phyloP scores from a whole-genome alignment of 2,888 invertebrate species.

The Petrolisthes manimaculis region DNA sequence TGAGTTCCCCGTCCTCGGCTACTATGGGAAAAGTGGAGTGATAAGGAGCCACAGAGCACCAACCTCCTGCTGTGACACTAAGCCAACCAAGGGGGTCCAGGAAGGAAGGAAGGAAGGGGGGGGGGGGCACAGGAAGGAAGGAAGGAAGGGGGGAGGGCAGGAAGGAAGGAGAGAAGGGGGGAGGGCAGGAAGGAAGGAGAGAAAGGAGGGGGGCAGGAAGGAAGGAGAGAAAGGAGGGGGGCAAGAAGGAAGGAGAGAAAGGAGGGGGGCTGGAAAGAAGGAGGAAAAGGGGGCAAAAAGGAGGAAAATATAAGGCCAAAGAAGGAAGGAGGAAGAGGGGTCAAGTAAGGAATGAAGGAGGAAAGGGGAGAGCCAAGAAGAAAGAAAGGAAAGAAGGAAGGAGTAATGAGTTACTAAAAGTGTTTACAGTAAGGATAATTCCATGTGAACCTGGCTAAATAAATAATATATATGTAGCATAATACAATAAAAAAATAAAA shows the following conservation, averaged over 20 bases:
- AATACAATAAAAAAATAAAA: too few relatives aligned
- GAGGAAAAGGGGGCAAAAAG: background rate
- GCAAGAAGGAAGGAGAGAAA: background rate
- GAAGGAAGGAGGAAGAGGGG: background rate
- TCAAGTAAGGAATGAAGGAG: background rate
- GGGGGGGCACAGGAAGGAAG: background rate
- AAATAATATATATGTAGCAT: too few relatives aligned
- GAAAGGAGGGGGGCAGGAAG: background rate
- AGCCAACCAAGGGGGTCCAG: conserved; percentile 12
- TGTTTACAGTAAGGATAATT: too few relatives aligned
- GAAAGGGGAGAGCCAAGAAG: too few relatives aligned
- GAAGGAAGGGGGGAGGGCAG: background rate
- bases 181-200: background rate
- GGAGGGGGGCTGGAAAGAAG: background rate
- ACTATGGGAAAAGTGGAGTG: conserved; percentile 42
- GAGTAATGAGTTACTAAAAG: too few relatives aligned
- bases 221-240: background rate
- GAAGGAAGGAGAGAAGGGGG: background rate
- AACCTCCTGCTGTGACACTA: conserved; percentile 45
- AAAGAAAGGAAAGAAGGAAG: too few relatives aligned
- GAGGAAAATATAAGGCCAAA: background rate
- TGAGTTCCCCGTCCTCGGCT: conserved; percentile 37
- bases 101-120: background rate
- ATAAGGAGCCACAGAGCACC: conserved; percentile 39
- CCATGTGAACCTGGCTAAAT: too few relatives aligned